Percentiles rank a stretch among this genome's conserved stretches.
These are phyloP conservation scores for Agrochola litura DNA, from an alignment of 2,888 invertebrate species.

Conservation along the genomic window DNA sequence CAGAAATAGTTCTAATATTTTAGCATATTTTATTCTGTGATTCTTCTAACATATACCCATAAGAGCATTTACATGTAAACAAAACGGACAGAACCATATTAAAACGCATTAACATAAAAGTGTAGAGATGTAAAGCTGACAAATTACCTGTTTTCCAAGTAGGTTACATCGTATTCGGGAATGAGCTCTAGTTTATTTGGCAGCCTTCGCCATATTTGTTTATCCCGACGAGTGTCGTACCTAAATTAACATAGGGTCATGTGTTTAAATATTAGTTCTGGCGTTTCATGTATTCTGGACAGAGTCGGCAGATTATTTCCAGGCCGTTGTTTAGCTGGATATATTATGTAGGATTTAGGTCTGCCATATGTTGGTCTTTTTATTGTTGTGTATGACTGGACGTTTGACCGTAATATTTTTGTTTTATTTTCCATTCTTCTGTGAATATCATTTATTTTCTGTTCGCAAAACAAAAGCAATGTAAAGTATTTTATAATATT, in stretches of 20 bases:
- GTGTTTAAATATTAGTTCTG: constrained; percentile 55
- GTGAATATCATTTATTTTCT: background rate
- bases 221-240: constrained; percentile 40
- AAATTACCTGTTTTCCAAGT: constrained; percentile 58
- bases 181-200: constrained; percentile 55
- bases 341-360: constrained; percentile 35
- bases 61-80: constrained; percentile 31
- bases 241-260: constrained; percentile 62
- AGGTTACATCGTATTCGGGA: constrained; percentile 46
- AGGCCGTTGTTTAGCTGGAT: constrained; percentile 21
- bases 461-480: background rate
- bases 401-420: constrained; percentile 2
- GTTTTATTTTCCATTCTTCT: background rate
- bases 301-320: constrained; percentile 37
- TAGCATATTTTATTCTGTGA: background rate
- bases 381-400: background rate
- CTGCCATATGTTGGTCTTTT: constrained; percentile 29
- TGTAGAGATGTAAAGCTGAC: constrained; percentile 35
- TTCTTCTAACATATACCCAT: background rate
- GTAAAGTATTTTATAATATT: background rate
- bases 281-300: constrained; percentile 36
- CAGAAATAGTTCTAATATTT: constrained; percentile 8
- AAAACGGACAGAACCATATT: constrained; percentile 25
- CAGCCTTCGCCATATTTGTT: constrained; percentile 54
- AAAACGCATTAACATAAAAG: constrained; percentile 29